These are phyloP conservation scores for Beroe ovata DNA, from an alignment of 37 sponge, comb jelly and placozoan species.

Conservation along the genomic window DNA sequence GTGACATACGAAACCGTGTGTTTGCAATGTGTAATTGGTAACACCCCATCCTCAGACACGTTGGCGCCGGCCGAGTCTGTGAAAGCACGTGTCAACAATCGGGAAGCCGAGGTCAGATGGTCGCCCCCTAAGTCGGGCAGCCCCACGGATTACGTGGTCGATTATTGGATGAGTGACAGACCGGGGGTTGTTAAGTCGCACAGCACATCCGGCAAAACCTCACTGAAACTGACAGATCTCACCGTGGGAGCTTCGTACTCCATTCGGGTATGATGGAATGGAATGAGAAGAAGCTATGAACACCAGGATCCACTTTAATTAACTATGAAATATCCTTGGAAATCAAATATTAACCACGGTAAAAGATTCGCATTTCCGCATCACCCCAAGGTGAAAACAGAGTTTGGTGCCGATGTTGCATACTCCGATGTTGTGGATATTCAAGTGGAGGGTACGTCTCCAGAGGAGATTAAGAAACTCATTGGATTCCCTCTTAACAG, in stretches of 20 bases:
- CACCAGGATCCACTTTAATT: too few relatives aligned
- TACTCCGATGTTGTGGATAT: neutral
- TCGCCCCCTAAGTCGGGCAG: neutral
- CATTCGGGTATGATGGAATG: slow-evolving; percentile 14
- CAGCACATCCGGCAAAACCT: neutral
- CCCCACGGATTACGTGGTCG: neutral
- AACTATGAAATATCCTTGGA: too few relatives aligned
- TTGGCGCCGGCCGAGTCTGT: neutral
- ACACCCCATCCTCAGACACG: too few relatives aligned
- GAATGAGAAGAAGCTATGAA: too few relatives aligned
- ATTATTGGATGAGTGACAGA: slow-evolving; percentile 44
- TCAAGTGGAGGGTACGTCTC: neutral
- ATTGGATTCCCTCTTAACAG: slow-evolving; percentile 7
- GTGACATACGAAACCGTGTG: too few relatives aligned
- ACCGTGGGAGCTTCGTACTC: neutral
- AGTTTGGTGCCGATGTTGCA: neutral
- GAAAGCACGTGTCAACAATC: neutral
- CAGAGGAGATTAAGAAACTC: neutral
- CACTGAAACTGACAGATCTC: neutral
- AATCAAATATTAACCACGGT: too few relatives aligned
- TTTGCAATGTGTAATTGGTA: too few relatives aligned
- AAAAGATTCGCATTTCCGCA: too few relatives aligned
- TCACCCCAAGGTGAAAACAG: neutral
- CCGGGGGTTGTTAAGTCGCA: neutral
- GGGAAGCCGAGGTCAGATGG: neutral